Conservation (phyloP, 2,113 vertebrate species). For the Nipponia nippon region DNA sequence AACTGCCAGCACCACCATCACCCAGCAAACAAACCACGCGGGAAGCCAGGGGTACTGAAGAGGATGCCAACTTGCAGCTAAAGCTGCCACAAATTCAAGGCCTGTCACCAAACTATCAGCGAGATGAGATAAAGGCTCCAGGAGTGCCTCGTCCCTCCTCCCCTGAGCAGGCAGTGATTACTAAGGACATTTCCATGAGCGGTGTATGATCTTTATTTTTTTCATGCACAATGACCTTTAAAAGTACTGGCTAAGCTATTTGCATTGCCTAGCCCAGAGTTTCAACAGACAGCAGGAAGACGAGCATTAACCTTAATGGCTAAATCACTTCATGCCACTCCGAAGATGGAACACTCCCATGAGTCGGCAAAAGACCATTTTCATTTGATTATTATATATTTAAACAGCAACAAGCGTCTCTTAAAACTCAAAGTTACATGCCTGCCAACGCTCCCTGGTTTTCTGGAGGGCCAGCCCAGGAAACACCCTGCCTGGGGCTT, state of each 20-base stretch:
- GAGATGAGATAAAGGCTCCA: conserved; percentile 40
- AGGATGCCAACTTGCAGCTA: background rate
- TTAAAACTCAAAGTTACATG: background rate
- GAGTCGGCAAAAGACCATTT: background rate
- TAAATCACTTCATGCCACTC: conserved; percentile 70
- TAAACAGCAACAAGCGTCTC: background rate
- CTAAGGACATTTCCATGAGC: conserved; percentile 68
- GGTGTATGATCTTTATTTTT: conserved; percentile 58
- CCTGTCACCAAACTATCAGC: background rate
- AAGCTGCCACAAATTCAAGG: background rate
- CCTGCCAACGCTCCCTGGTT: background rate
- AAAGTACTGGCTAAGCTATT: conserved; percentile 79
- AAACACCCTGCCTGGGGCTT: background rate
- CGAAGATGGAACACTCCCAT: conserved; percentile 36
- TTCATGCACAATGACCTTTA: conserved; percentile 75
- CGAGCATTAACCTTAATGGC: conserved; percentile 77
- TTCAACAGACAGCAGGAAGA: conserved; percentile 70
- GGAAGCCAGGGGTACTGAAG: background rate
- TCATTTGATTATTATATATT: conserved; percentile 21
- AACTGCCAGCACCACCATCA: background rate
- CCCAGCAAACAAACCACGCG: fast-evolving
- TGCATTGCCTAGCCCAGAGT: conserved; percentile 71
- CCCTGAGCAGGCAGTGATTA: conserved; percentile 58
- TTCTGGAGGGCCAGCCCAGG: background rate
- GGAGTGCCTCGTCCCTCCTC: background rate